These are phyloP conservation scores for Frankliniella intonsa DNA, from an alignment of 2,888 invertebrate species.

Conservation along the genomic window DNA sequence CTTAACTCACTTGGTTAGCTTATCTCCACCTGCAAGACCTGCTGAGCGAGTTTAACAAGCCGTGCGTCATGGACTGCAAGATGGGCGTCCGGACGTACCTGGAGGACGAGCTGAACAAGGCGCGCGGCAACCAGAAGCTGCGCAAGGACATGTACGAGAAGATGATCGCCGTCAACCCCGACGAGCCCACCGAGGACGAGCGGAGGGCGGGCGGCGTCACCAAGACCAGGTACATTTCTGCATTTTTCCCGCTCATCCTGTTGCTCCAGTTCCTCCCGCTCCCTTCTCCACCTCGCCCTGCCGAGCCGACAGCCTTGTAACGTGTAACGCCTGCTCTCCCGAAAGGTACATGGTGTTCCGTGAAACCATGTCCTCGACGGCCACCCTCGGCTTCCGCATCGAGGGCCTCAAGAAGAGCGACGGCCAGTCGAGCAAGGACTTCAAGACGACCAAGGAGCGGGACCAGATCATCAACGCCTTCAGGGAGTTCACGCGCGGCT, in stretches of 20 bases:
- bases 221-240: slow-evolving; percentile 65
- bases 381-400: slow-evolving; percentile 91
- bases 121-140: slow-evolving; percentile 88
- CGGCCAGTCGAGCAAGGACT: slow-evolving; percentile 89
- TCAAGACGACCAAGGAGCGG: slow-evolving; percentile 85
- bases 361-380: slow-evolving; percentile 95
- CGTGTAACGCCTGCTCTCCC: neutral
- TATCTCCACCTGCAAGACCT: slow-evolving; percentile 91
- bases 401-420: slow-evolving; percentile 89
- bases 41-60: slow-evolving; percentile 82
- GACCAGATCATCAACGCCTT: slow-evolving; percentile 73
- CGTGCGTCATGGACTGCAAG: slow-evolving; percentile 97
- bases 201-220: slow-evolving; percentile 85
- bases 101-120: slow-evolving; percentile 91
- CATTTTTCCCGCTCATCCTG: neutral
- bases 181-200: slow-evolving; percentile 86
- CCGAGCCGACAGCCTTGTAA: neutral
- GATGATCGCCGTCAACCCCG: slow-evolving; percentile 89
- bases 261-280: too few relatives aligned
- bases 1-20: slow-evolving; percentile 51
- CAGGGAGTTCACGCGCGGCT: slow-evolving; percentile 72
- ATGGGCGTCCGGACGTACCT: slow-evolving; percentile 91
- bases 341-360: slow-evolving; percentile 65
- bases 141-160: slow-evolving; percentile 97
- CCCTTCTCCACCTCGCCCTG: too few relatives aligned